Percentiles rank a stretch among this genome's conserved stretches.
phyloP scores from a whole-genome alignment of 2,113 vertebrate genomes.

The Prunella himalayana region DNA sequence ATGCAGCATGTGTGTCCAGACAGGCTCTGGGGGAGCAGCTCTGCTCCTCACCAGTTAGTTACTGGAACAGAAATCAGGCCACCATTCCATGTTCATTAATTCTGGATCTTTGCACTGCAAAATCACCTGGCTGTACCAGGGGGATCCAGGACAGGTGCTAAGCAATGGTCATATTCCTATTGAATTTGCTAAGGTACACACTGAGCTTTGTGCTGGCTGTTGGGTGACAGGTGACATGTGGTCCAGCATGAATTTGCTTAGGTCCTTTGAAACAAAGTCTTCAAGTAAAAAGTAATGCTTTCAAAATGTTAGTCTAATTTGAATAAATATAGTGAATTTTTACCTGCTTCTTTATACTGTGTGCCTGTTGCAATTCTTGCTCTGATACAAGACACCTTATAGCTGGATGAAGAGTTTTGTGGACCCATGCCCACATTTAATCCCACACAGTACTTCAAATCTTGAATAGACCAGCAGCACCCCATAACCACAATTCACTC shows the following conservation, averaged over 20 bases:
- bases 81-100: background rate
- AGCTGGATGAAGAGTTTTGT: background rate
- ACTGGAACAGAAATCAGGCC: background rate
- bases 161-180: background rate
- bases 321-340: background rate
- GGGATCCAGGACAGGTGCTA: background rate
- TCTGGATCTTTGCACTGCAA: background rate
- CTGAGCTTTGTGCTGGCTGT: background rate
- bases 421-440: background rate
- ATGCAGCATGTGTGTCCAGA: fast-evolving
- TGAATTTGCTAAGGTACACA: background rate
- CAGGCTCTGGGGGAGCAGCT: fast-evolving
- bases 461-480: background rate
- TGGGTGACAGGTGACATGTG: background rate
- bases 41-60: background rate
- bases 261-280: background rate
- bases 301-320: background rate
- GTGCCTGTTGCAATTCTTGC: background rate
- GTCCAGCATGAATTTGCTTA: background rate
- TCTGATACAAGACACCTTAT: background rate
- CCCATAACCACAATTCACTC: fast-evolving
- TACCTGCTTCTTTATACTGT: background rate
- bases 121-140: background rate
- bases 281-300: background rate
- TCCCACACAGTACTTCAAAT: background rate